A percentile compares a stretch with the other conserved stretches of the same genome.
These are phyloP conservation scores for Dasyurus viverrinus DNA, from an alignment of 2,113 vertebrate species.

Conservation along the genomic window DNA sequence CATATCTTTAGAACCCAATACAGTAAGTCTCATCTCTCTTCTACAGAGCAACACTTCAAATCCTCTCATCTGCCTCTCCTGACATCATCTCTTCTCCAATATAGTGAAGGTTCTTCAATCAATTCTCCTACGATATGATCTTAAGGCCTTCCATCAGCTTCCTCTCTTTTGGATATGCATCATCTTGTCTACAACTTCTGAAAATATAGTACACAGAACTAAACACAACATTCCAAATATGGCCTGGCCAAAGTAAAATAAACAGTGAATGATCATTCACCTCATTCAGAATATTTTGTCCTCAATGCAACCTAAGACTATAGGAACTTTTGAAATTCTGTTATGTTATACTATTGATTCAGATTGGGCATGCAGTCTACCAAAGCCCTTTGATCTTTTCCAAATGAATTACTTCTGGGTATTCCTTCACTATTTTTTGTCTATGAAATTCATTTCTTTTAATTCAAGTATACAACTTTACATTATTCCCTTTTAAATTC, in stretches of 20 bases:
- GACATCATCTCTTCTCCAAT: neutral
- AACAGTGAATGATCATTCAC: neutral
- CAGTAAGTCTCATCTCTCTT: too few relatives aligned
- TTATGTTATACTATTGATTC: neutral
- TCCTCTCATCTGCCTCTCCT: neutral
- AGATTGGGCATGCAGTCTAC: neutral
- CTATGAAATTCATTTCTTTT: neutral
- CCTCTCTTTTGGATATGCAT: neutral
- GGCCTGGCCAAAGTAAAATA: neutral
- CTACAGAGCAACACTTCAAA: too few relatives aligned
- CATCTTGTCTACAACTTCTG: neutral
- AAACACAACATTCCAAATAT: neutral
- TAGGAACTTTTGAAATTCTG: neutral
- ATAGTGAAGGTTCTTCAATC: neutral
- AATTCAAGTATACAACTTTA: neutral
- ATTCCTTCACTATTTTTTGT: neutral
- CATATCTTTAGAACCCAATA: neutral
- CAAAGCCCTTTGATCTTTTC: neutral
- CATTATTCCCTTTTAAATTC: neutral
- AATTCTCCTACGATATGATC: neutral
- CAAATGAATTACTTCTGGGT: neutral
- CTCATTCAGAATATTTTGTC: neutral
- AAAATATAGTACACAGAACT: neutral
- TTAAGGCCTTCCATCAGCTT: neutral
- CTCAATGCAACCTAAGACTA: neutral